Base-by-base conservation (phyloP, 1,140 invertebrate genomes). In the Pseudachorutes palmiensis region DNA sequence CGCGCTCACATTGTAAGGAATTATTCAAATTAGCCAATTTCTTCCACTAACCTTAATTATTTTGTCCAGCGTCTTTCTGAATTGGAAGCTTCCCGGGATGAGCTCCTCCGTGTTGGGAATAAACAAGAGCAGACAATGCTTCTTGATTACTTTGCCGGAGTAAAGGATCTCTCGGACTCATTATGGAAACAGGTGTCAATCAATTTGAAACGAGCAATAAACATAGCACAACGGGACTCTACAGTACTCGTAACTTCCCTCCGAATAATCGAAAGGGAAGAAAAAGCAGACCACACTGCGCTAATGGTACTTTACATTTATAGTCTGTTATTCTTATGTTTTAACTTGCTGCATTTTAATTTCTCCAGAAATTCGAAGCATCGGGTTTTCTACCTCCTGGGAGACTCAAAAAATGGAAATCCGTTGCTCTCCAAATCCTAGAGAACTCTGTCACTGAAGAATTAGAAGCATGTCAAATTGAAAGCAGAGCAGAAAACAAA, bases 201-300 rank as follows among this genome's bases (percentile, higher is more conserved):
- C 5, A 90, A 97, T 70, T 78, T 98, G 26, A 88, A 89, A 64
- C 83, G 95, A 67, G 93, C 94, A 12, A 81, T 98, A 2, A 95
- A 96, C 75, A 95, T 92, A 2, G 92, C 98, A 0, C 82, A 94
- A 12, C 92, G 94, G 76, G 92, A 98, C 77, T 96, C 96, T 0
- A 94, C 92, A 1, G 86, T 96, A 2, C 93, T 99, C 75, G 97
- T 98, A 0, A 98, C 95, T 0, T 94, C 92, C 0, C 78, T 99
- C 2, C 82, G 97, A 69, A 97, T 99, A 63, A 94, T 99, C 74
- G 95, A 98, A 79, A 81, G 96, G 68, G 97, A 99, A 81, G 94
- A 98, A 76, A 93, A 91, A 78, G 85, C 88, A 24, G 92, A 95
- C 81, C 83, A 86, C 72, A 86, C 88, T 79, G 88, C 90, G 0